phyloP scores from a whole-genome alignment of 1,140 invertebrate species.

The Monochamus saltuarius region DNA sequence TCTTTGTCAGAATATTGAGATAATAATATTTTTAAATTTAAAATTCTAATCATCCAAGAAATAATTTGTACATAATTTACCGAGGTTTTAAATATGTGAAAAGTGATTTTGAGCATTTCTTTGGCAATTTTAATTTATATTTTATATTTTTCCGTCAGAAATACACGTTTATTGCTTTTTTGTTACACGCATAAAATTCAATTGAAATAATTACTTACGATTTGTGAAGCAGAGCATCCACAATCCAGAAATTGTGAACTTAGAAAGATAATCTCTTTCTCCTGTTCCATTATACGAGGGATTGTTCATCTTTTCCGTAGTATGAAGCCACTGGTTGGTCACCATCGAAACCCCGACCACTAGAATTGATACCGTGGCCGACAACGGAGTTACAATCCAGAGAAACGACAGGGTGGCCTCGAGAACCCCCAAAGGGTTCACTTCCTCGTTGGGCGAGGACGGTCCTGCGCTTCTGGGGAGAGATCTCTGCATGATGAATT shows the following conservation, averaged over 20 bases:
- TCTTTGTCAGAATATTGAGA: too few relatives aligned
- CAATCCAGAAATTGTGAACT: constrained; percentile 68
- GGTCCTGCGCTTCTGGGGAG: constrained; percentile 32
- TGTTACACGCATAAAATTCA: constrained; percentile 9
- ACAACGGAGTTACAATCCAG: constrained; percentile 65
- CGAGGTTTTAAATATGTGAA: too few relatives aligned
- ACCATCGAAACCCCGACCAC: constrained; percentile 65
- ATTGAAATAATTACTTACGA: constrained; percentile 62
- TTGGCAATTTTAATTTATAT: too few relatives aligned
- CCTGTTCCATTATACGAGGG: constrained; percentile 65
- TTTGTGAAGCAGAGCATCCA: constrained; percentile 71
- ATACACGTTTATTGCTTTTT: too few relatives aligned
- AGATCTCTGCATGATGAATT: constrained; percentile 36
- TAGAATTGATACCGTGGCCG: constrained; percentile 63
- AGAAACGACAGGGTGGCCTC: constrained; percentile 61
- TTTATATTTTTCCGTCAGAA: too few relatives aligned
- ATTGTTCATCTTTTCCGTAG: constrained; percentile 69
- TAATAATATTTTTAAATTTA: too few relatives aligned
- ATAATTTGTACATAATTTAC: too few relatives aligned
- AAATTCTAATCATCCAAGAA: too few relatives aligned
- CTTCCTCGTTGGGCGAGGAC: constrained; percentile 27
- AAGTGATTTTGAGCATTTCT: too few relatives aligned
- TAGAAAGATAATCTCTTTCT: constrained; percentile 63
- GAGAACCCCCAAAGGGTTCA: constrained; percentile 51
- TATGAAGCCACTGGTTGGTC: constrained; percentile 71